phyloP scores from a whole-genome alignment of 2,113 vertebrate species.

The Erpornis zantholeuca region DNA sequence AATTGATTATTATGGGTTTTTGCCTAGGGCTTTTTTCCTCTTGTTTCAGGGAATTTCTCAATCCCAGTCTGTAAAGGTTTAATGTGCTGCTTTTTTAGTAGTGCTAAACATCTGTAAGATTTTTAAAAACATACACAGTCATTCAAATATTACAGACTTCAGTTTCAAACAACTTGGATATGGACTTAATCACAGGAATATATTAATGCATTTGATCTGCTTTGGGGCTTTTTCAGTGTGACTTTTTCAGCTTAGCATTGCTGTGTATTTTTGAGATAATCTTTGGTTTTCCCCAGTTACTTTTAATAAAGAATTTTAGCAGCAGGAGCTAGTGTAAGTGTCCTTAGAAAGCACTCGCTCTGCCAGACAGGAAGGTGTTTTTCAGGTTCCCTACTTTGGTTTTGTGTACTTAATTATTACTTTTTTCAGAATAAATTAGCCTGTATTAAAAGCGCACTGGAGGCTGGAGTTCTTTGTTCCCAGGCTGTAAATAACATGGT shows the following conservation, averaged over 20 bases:
- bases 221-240: background rate
- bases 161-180: background rate
- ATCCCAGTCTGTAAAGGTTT: background rate
- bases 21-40: background rate
- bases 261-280: background rate
- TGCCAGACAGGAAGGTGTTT: background rate
- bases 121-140: background rate
- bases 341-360: background rate
- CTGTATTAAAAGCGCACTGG: background rate
- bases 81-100: background rate
- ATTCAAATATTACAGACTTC: background rate
- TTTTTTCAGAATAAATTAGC: constrained; percentile 19
- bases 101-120: background rate
- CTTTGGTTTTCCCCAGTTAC: background rate
- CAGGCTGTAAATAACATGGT: background rate
- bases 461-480: constrained; percentile 14
- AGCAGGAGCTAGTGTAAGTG: background rate
- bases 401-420: background rate
- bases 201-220: background rate
- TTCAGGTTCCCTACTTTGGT: background rate
- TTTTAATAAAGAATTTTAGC: background rate
- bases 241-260: background rate
- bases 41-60: background rate
- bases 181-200: background rate
- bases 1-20: background rate